Base-by-base conservation (phyloP, 2,797 vertebrate genomes). In the Pangasius larnaudii region DNA sequence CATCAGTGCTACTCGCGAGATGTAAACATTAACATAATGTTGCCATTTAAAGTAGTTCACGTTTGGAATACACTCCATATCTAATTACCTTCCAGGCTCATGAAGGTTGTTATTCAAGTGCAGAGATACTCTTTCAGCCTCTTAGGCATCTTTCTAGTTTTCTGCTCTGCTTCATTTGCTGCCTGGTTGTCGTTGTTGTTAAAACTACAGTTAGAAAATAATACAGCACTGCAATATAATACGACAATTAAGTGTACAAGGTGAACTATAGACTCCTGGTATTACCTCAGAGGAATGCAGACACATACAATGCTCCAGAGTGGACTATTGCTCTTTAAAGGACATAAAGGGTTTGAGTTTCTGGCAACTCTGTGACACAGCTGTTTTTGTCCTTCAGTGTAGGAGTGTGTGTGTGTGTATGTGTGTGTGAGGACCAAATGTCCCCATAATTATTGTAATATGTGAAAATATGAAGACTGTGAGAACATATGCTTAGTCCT, bases 351-450 rank as follows among this genome's bases (percentile, higher is more conserved):
- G 78, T 36, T 51, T 86, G 42, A n/a, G 56, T 61, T 86, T 13
- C 85, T 86, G 87, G 83, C 82, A 85, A 75, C 61, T 89, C 53
- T 90, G 86, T 61, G 79, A 36, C 86, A 90, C 95, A 95, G 94
- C 93, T 96, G 95, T 94, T 95, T 94, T 92, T 92, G 86, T 93
- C 89, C 91, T 93, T 94, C 85, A 91, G 33, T 46, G 27, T 84
- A 89, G 56, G 56, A 61, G 79, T 27, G 49, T 91, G 92, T 92
- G 90, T 85, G 74, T 87, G 16, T 51, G 72, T 36, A n/a, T n/a
- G 24, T 77, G 74, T n/a, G 46, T 53, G 49, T 53, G 53, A 8
- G 77, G 19, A 51, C 46, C 42, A 51, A 11, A 79, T 36, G 77
- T 22, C 30, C 77, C 4, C 10, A 1, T 58, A 58, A 11, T 58